Conservation (phyloP, 2,797 vertebrate genomes). For the Glyptemys insculpta region DNA sequence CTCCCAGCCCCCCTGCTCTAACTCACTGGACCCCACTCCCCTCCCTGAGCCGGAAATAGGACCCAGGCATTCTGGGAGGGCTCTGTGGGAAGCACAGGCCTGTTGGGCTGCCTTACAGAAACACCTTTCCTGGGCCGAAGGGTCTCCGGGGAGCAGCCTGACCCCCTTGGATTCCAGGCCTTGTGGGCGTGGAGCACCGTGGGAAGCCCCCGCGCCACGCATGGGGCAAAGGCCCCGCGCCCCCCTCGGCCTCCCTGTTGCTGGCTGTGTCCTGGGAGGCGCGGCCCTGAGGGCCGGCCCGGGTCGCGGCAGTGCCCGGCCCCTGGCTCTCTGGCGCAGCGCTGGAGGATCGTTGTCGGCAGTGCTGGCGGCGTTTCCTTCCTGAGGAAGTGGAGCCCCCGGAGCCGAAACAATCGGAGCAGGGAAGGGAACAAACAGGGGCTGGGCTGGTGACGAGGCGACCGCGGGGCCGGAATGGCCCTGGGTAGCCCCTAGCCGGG, state of each 20-base stretch:
- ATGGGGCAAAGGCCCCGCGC: neutral
- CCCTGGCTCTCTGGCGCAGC: neutral
- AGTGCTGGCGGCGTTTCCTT: slow-evolving; percentile 77
- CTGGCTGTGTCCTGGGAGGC: neutral
- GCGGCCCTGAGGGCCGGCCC: neutral
- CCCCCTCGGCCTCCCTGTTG: neutral
- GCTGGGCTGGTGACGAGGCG: neutral
- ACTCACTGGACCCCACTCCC: no score
- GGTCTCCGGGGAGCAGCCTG: neutral
- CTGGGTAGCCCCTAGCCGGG: neutral
- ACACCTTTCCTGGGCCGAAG: neutral
- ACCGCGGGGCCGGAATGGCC: neutral
- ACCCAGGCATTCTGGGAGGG: neutral
- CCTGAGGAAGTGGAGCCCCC: slow-evolving; percentile 82
- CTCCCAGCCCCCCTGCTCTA: no score
- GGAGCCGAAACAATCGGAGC: slow-evolving; percentile 79
- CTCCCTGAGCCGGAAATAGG: no score
- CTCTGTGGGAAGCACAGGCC: neutral
- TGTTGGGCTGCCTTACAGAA: neutral
- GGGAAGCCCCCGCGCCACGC: no score
- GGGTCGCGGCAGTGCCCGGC: neutral
- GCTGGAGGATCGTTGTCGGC: slow-evolving; percentile 69
- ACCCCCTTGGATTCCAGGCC: no score
- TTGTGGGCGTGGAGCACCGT: neutral
- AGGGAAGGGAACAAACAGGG: slow-evolving; percentile 53